Percentiles rank a stretch among this genome's conserved stretches.
These are phyloP conservation scores for Pelodiscus sinensis DNA, from an alignment of 2,113 vertebrate genomes.

Conservation along the genomic window DNA sequence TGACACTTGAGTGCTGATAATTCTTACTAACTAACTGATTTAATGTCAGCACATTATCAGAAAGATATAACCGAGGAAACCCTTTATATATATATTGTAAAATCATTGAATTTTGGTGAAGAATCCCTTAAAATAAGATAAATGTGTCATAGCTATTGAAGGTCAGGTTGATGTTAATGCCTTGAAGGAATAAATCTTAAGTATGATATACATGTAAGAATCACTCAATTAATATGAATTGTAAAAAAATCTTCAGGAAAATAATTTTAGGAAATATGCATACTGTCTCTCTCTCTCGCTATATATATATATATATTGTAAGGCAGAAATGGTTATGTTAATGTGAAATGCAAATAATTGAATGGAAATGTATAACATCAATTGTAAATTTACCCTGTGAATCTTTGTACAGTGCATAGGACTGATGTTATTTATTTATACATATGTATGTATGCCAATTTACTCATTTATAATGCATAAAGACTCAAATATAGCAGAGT, in stretches of 20 bases:
- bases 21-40: not conserved
- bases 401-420: too few relatives aligned
- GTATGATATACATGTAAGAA: accelerated
- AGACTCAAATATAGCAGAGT: too few relatives aligned
- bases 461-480: too few relatives aligned
- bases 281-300: too few relatives aligned
- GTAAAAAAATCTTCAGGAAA: not conserved
- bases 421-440: too few relatives aligned
- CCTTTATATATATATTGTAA: not conserved
- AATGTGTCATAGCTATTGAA: not conserved
- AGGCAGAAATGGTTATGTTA: too few relatives aligned
- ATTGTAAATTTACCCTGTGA: too few relatives aligned
- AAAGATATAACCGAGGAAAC: not conserved
- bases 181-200: not conserved
- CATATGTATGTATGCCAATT: too few relatives aligned
- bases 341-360: too few relatives aligned
- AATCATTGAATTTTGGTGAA: not conserved
- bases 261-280: not conserved
- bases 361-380: too few relatives aligned
- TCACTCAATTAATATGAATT: not conserved
- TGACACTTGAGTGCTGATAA: not conserved
- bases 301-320: not conserved
- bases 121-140: not conserved
- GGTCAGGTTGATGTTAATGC: not conserved
- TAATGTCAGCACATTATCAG: accelerated